A percentile compares a stretch with the other conserved stretches of the same genome.
phyloP scores from a whole-genome alignment of 2,888 invertebrate genomes.

The Thereva nobilitata region DNA sequence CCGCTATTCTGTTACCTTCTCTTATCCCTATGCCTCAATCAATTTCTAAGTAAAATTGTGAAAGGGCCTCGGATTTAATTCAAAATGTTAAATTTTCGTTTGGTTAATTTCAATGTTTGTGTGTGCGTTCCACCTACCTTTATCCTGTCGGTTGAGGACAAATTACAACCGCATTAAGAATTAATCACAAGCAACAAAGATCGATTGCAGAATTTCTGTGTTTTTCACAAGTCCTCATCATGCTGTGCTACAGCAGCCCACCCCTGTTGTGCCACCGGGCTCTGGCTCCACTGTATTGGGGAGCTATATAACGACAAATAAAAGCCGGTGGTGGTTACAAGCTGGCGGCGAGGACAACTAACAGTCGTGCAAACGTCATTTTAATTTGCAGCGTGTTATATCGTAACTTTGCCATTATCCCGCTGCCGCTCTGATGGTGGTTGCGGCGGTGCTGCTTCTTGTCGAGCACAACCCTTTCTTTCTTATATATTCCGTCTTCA shows the following conservation, averaged over 20 bases:
- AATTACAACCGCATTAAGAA: constrained; percentile 13
- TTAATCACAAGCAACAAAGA: constrained; percentile 10
- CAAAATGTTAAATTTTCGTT: no score
- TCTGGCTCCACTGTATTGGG: no score
- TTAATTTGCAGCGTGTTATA: constrained; percentile 27
- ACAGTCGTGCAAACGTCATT: constrained; percentile 23
- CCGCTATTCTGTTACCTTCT: no score
- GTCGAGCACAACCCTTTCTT: neutral
- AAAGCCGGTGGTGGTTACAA: constrained; percentile 5
- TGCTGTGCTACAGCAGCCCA: neutral
- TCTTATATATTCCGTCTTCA: neutral
- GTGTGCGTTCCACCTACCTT: no score
- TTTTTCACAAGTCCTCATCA: neutral
- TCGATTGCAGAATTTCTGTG: constrained; percentile 3
- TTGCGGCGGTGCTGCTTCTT: neutral
- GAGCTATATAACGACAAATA: no score
- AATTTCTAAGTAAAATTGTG: no score
- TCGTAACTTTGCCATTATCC: constrained; percentile 24
- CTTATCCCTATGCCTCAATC: no score
- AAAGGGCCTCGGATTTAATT: no score
- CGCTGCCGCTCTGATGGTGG: neutral
- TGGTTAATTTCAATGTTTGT: no score
- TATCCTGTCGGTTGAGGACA: neutral
- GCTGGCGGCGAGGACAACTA: neutral
- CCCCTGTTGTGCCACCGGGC: neutral